Percentiles rank a stretch among this genome's conserved stretches.
phyloP scores from a whole-genome alignment of 2,888 invertebrate species.

The Scaptomyza cyrtandrae region DNA sequence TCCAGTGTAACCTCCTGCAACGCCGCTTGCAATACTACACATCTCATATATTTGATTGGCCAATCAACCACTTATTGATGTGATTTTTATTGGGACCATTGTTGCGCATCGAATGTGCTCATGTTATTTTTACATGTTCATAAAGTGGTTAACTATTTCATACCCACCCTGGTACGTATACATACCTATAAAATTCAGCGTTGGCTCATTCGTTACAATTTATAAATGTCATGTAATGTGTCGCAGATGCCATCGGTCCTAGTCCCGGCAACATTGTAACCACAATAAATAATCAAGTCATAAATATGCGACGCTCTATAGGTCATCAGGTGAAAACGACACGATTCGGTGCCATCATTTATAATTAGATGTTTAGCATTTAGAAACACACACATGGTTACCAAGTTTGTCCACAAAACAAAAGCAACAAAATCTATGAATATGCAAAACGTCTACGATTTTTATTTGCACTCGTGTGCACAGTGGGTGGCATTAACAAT shows the following conservation, averaged over 20 bases:
- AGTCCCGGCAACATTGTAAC: slow-evolving; percentile 9
- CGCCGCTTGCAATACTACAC: slow-evolving; percentile 4
- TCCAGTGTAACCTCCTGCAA: slow-evolving; percentile 24
- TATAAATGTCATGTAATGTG: slow-evolving; percentile 51
- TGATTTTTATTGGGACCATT: slow-evolving; percentile 27
- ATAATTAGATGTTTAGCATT: slow-evolving; percentile 63
- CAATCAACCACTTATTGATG: slow-evolving; percentile 59
- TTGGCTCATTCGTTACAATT: slow-evolving; percentile 48
- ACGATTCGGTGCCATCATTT: slow-evolving; percentile 40
- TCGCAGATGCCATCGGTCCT: slow-evolving; percentile 27
- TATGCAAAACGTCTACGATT: slow-evolving; percentile 66
- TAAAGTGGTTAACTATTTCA: slow-evolving; percentile 50
- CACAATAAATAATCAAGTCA: slow-evolving; percentile 30
- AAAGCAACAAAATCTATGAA: slow-evolving; percentile 31
- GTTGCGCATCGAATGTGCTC: slow-evolving; percentile 41
- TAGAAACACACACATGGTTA: slow-evolving; percentile 51
- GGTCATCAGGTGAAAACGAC: slow-evolving; percentile 70
- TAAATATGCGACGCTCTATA: slow-evolving; percentile 34
- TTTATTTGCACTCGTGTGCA: slow-evolving; percentile 68
- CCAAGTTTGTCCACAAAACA: slow-evolving; percentile 39
- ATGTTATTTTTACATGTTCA: slow-evolving; percentile 67
- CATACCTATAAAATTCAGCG: background rate
- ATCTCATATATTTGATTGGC: slow-evolving; percentile 34
- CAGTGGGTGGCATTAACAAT: slow-evolving; percentile 74
- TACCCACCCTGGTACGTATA: slow-evolving; percentile 39